Evolutionary conservation across 1,140 invertebrate genomes (phyloP).

Genomic region (Mycetomoellerius zeteki): DNA sequence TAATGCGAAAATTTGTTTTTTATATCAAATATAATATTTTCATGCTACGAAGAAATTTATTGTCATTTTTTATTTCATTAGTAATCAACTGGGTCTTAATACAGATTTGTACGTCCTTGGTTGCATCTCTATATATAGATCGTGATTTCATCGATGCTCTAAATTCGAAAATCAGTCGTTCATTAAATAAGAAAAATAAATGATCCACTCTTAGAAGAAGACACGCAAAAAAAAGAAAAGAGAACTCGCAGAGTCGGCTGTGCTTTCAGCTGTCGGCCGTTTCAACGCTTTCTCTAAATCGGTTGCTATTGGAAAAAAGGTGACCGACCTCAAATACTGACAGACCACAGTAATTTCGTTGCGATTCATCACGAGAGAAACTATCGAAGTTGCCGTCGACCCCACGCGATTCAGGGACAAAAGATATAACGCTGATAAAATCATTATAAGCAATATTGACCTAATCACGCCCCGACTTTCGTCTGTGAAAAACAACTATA

Average conservation of each 20-base stretch:
- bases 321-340: slow-evolving; percentile 24
- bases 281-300: slow-evolving; percentile 31
- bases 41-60: not conserved
- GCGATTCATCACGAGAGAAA: not conserved
- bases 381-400: not conserved
- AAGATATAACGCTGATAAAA: not conserved
- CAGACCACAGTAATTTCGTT: slow-evolving; percentile 22
- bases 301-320: not conserved
- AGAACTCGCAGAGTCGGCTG: not conserved
- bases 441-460: not conserved
- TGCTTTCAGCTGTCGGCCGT: not conserved
- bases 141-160: too few species aligned
- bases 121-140: not conserved
- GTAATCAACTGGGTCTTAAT: not conserved
- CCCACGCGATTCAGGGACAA: not conserved
- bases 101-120: not conserved
- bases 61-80: not conserved
- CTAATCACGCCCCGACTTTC: not conserved
- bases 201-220: not conserved
- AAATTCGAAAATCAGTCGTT: too few species aligned
- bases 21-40: not conserved
- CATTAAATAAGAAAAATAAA: slow-evolving; percentile 1
- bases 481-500: not conserved
- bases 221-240: not conserved
- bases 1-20: not conserved